Base-by-base conservation (phyloP, 1,140 invertebrate species). In the Panagrolaimus sp. region DNA sequence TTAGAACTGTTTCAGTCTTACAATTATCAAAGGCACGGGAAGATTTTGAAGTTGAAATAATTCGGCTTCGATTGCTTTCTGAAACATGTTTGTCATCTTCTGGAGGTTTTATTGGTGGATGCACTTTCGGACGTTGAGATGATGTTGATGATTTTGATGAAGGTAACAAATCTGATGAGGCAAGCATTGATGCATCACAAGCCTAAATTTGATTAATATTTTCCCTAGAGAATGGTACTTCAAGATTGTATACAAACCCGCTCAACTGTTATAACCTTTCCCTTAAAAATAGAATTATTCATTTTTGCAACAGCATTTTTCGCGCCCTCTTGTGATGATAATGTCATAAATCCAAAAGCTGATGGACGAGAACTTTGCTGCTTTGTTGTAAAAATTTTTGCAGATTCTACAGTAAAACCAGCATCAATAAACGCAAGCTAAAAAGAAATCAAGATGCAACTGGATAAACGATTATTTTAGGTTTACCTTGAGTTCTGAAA, bases 221-320 rank as follows among this genome's bases (percentile, higher is more conserved):
- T 17, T 47, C 21, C 8, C 52, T 38, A 46, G n/a, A 28, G 12
- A n/a, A 12, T 47, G 5, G 1, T 7, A 3, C 14, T 38, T 66
- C 10, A 43, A 15, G 10, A 14, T 32, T 62, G 17, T 43, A 32
- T 26, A 43, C 45, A 48, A 46, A 69, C 73, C 73, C 75, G 76
- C 47, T 74, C 73, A 26, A 74, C 66, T 58, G 44, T 70, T 44
- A 76, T 78, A n/a, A 76, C 64, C n/a, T 63, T 63, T 10, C 75
- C 75, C 45, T 76, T 79, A 45, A 78, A 78, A 43, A 71, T 79
- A n/a, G 73, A 71, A 17, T 68, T 63, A 58, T 78, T 68, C 24
- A 76, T 45, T 43, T 78, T 78, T 21, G 64, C 45, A 12, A 63
- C 44, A 32, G 77, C 78, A 6, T 72, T n/a, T 44, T 71, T 45